Conservation (phyloP, 2,888 invertebrate species). For the Odontocerum albicorne region DNA sequence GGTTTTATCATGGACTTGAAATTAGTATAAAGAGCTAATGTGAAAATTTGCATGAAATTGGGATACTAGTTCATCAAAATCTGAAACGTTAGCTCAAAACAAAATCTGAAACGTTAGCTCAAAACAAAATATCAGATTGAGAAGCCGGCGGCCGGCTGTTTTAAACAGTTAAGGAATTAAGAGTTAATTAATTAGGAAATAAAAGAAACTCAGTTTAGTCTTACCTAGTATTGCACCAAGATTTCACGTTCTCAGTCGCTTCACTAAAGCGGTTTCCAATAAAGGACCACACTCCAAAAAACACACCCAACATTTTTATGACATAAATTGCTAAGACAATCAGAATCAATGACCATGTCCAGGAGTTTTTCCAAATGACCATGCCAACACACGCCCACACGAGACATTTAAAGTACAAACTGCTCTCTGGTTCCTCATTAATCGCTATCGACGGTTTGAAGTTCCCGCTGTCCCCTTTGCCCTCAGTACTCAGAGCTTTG, state of each 20-base stretch:
- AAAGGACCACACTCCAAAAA: slow-evolving; percentile 57
- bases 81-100: too few relatives aligned
- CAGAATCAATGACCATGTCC: slow-evolving; percentile 76
- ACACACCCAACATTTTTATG: slow-evolving; percentile 54
- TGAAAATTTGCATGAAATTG: too few relatives aligned
- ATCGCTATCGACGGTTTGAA: slow-evolving; percentile 40
- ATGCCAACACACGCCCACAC: slow-evolving; percentile 83
- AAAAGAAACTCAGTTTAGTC: background rate
- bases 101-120: too few relatives aligned
- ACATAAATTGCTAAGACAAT: slow-evolving; percentile 75
- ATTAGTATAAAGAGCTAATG: too few relatives aligned
- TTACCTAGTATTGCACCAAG: slow-evolving; percentile 67
- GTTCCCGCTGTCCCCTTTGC: slow-evolving; percentile 38
- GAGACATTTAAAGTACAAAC: slow-evolving; percentile 73
- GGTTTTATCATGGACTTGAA: too few relatives aligned
- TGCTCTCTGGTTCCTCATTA: slow-evolving; percentile 60
- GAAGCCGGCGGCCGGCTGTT: too few relatives aligned
- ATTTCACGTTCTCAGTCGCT: slow-evolving; percentile 46
- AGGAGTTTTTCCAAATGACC: slow-evolving; percentile 83
- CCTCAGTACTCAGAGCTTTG: slow-evolving; percentile 40
- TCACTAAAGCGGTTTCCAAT: slow-evolving; percentile 51
- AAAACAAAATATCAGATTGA: too few relatives aligned
- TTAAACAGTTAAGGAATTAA: too few relatives aligned
- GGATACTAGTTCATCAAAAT: too few relatives aligned
- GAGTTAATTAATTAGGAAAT: background rate